phyloP scores from a whole-genome alignment of 2,797 vertebrate species.

The Alfaro cultratus region DNA sequence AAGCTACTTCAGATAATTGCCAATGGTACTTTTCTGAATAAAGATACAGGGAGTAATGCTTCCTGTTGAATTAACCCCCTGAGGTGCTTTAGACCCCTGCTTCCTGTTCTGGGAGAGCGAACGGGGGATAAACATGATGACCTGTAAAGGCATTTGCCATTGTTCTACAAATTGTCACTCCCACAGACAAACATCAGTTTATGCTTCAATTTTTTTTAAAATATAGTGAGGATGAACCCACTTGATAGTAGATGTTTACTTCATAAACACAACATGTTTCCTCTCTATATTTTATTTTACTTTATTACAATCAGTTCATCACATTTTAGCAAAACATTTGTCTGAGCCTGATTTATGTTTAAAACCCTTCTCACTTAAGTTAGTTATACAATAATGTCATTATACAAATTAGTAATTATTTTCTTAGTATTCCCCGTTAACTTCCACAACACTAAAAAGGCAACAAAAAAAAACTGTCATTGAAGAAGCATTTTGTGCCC shows the following conservation, averaged over 20 bases:
- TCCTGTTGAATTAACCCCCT: conserved; percentile 53
- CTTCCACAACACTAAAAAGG: background rate
- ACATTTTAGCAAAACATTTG: conserved; percentile 10
- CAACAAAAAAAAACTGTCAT: conserved; percentile 1
- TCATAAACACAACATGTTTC: background rate
- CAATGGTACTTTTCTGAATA: conserved; percentile 28
- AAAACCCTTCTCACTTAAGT: background rate
- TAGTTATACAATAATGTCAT: background rate
- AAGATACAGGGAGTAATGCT: conserved; percentile 45
- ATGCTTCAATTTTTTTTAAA: conserved; percentile 46
- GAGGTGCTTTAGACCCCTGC: conserved; percentile 39
- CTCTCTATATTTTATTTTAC: background rate
- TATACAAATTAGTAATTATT: background rate
- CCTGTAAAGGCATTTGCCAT: conserved; percentile 35
- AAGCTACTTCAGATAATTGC: conserved; percentile 26
- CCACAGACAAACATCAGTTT: conserved; percentile 30
- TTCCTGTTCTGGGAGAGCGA: conserved; percentile 62
- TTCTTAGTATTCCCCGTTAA: background rate
- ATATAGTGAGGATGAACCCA: conserved; percentile 32
- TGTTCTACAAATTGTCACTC: conserved; percentile 34
- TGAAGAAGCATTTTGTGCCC: background rate
- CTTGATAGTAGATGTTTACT: conserved; percentile 43
- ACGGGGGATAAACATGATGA: conserved; percentile 47
- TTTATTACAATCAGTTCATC: background rate
- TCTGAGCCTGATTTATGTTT: conserved; percentile 1